Evolutionary conservation across 2,113 vertebrate species (phyloP), one percentile per base, ranked within the genome.

Genomic region (Typhlomys cinereus): DNA sequence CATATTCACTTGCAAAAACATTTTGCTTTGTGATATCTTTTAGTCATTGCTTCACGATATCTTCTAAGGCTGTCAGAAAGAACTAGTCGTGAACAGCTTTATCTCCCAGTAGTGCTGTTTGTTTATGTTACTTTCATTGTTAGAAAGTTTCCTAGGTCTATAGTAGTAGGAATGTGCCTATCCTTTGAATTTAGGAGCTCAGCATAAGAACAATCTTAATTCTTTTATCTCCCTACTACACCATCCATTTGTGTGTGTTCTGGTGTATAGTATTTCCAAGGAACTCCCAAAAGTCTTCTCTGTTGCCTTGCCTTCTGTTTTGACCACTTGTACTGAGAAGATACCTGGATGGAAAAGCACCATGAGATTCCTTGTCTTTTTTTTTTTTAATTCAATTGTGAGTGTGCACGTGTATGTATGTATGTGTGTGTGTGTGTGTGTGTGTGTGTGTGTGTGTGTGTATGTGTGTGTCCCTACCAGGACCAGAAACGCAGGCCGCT

Each of bases 281-380:
- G 84, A 61, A 81, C 78, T 52, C 41, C 21, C 25, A 62, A 34
- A 31, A 18, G 39, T 78, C 74, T 81, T 64, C 73, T 67, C 39
- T 34, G 8, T 67, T 81, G 18, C 50, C 41, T 25, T 18, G 18
- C 25, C 66, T 93, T 85, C 31, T 88, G 74, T 62, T 39, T 85
- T 39, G 36, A 81, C 31, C 41, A 11, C 13, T 81, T 85, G 80
- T 85, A 50, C 39, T 75, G 17, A 41, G 44, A 13, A n/a, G 61
- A 10, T 81, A 71, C 11, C 41, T 66, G 81, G n/a, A 57, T 89
- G 69, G 48, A 66, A 79, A 92, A 86, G 59, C 18, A n/a, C 67
- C 44, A 13, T 91, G 74, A 93, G 79, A 62, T 84, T 61, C 7
- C 5, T 86, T n/a, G n/a, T n/a, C n/a, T n/a, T n/a, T n/a, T n/a